phyloP scores from a whole-genome alignment of 2,113 vertebrate species.

The Fregata magnificens region DNA sequence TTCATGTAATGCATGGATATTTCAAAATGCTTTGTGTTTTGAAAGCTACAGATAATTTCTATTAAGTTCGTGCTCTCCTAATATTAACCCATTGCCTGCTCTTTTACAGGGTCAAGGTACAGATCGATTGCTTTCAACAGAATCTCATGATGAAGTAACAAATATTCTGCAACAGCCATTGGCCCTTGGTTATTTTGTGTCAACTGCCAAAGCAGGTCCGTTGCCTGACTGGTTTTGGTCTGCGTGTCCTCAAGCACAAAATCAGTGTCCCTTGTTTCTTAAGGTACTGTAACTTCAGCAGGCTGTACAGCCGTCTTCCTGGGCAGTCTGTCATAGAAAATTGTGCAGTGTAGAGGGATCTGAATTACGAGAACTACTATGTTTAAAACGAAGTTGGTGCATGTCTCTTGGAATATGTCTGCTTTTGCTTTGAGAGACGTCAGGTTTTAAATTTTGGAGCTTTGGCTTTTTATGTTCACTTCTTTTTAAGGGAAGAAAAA shows the following conservation, averaged over 20 bases:
- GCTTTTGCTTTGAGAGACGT: background rate
- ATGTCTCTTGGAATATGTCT: background rate
- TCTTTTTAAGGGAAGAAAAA: background rate
- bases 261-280: conserved; percentile 95
- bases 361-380: background rate
- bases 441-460: background rate
- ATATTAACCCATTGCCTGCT: background rate
- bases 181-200: conserved; percentile 98
- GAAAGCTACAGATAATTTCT: background rate
- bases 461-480: background rate
- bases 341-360: background rate
- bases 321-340: too few species aligned
- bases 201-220: conserved; percentile 97
- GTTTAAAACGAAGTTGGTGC: background rate
- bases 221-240: conserved; percentile 99
- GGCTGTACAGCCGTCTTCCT: background rate
- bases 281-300: conserved; percentile 69
- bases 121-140: conserved; percentile 89
- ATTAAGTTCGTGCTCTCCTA: background rate
- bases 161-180: conserved; percentile 98
- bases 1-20: background rate
- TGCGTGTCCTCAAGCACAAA: conserved; percentile 97
- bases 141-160: conserved; percentile 96
- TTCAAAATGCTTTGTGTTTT: background rate
- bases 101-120: conserved; percentile 88